These are phyloP conservation scores for Melinopterus prodromus DNA, from an alignment of 2,888 invertebrate genomes.

Conservation along the genomic window DNA sequence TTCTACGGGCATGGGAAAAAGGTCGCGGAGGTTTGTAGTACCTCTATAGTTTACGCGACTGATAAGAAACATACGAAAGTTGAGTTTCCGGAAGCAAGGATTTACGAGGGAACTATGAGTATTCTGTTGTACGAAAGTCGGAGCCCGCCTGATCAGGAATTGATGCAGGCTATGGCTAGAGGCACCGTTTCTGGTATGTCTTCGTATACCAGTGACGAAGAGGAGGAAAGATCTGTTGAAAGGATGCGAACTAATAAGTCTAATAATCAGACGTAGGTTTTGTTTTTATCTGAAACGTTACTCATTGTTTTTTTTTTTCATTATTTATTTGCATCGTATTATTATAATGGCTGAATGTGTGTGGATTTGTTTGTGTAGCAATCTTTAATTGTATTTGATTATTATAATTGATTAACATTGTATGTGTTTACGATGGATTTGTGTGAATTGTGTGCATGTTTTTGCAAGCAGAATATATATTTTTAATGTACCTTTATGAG, in stretches of 20 bases:
- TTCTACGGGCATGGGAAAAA: slow-evolving; percentile 99
- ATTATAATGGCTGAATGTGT: not conserved
- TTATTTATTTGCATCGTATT: slow-evolving; percentile 9
- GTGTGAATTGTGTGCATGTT: not conserved
- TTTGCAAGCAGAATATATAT: not conserved
- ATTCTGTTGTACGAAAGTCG: slow-evolving; percentile 93
- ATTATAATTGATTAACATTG: not conserved
- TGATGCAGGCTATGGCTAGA: slow-evolving; percentile 92
- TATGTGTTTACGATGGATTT: not conserved
- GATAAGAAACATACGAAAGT: slow-evolving; percentile 99
- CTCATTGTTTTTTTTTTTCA: not conserved
- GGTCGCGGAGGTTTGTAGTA: slow-evolving; percentile 97
- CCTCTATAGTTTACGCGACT: slow-evolving; percentile 98
- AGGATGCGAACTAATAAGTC: slow-evolving; percentile 80
- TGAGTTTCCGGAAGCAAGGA: slow-evolving; percentile 98
- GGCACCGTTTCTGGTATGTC: slow-evolving; percentile 82
- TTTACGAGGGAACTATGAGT: slow-evolving; percentile 97
- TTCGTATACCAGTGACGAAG: slow-evolving; percentile 88
- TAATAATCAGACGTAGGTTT: slow-evolving; percentile 65
- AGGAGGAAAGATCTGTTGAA: slow-evolving; percentile 76
- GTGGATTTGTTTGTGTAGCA: not conserved
- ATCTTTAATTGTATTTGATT: not conserved
- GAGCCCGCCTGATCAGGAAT: slow-evolving; percentile 92
- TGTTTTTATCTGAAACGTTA: not conserved
- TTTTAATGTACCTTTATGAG: not conserved